Evolutionary conservation across 1,140 invertebrate genomes (phyloP), one percentile per base, ranked within the genome.

Genomic region (Paraescarpia echinospica): DNA sequence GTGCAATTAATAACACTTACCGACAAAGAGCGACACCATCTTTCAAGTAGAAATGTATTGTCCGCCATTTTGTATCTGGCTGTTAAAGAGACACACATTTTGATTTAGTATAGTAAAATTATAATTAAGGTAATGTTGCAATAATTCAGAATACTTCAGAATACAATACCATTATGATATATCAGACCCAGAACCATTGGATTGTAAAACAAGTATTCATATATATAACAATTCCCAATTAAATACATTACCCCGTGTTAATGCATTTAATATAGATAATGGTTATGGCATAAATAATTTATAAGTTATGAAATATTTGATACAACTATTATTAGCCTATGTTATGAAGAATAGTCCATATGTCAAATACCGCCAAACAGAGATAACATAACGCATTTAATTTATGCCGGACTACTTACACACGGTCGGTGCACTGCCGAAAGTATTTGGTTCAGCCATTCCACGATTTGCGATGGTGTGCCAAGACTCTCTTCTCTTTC

Each of bases 11-110:
- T 22, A 90, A 41, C 33, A 90, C 95, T 95, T 94, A 95, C 95
- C 95, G 95, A 94, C 95, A 95, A 34, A 95, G 92, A 91, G 94
- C 93, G 90, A 95, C 94, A 91, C 95, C 95, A 90, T 95, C 95
- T 93, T 93, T 94, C 88, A 95, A n/a, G 59, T 91, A 93, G 91
- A 92, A 93, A 31, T 93, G 93, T 35, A 93, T 88, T 88, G 92
- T 92, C 18, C 93, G 33, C 91, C 93, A 93, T 48, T 89, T n/a
- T 35, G 92, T 33, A 59, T 48, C 35, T 27, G 90, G 89, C 92
- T 93, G 51, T 90, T 18, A 90, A 34, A 90, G 59, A 77, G 59
- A 90, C 12, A 90, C 35, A 33, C 27, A 90, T 90, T 34, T 34
- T 22, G 31, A 34, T 90, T 33, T 90, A 27, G 8, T 27, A 77